phyloP scores from a whole-genome alignment of 2,797 vertebrate genomes.

The Rhinichthys osculus region DNA sequence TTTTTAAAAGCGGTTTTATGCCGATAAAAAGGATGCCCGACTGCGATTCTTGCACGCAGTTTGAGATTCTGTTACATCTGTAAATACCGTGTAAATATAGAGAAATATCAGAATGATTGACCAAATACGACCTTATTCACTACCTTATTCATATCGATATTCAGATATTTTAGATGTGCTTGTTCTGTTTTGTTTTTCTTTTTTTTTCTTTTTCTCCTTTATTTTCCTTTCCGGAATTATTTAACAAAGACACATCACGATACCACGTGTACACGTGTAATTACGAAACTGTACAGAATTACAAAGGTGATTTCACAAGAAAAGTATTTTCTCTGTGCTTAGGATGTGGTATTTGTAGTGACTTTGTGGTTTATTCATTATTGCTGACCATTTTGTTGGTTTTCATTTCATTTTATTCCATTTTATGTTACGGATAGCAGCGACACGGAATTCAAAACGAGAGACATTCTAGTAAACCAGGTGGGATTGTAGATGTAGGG shows the following conservation, averaged over 20 bases:
- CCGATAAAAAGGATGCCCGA: conserved; percentile 90
- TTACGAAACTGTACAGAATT: conserved; percentile 87
- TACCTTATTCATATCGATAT: conserved; percentile 95
- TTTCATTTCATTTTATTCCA: conserved; percentile 47
- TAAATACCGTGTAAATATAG: conserved; percentile 98
- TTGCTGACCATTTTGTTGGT: conserved; percentile 79
- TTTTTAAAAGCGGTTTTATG: conserved; percentile 82
- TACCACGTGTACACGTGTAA: conserved; percentile 86
- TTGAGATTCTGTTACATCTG: conserved; percentile 98
- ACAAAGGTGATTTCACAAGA: conserved; percentile 83
- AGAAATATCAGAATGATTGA: conserved; percentile 98
- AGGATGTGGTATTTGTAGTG: conserved; percentile 85
- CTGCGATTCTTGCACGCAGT: conserved; percentile 96
- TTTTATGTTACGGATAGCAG: conserved; percentile 33
- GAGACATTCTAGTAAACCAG: conserved; percentile 83
- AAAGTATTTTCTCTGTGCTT: conserved; percentile 87
- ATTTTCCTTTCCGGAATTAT: conserved; percentile 78
- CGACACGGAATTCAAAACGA: conserved; percentile 1
- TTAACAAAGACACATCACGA: conserved; percentile 87
- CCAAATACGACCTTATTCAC: conserved; percentile 99
- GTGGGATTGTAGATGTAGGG: conserved; percentile 91
- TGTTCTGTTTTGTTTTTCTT: conserved; percentile 63
- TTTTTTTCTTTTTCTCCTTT: conserved; percentile 66
- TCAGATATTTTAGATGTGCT: conserved; percentile 86
- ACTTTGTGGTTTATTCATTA: conserved; percentile 82